These are phyloP conservation scores for Pseudomyrmex gracilis DNA, from an alignment of 1,140 invertebrate species.

Conservation along the genomic window DNA sequence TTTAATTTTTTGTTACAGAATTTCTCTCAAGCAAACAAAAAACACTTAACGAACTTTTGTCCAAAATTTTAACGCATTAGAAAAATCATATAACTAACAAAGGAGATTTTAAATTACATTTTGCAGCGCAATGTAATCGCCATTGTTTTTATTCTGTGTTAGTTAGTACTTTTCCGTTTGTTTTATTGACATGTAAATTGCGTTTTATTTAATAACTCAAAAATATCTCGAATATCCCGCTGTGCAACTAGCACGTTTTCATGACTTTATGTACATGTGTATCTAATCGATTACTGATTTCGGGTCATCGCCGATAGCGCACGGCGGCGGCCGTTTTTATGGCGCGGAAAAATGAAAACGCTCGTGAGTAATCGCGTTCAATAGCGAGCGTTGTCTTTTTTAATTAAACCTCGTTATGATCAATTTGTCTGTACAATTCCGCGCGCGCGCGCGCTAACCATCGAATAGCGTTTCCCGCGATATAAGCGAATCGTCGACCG, in stretches of 20 bases:
- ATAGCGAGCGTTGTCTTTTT: slow-evolving; percentile 71
- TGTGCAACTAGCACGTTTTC: slow-evolving; percentile 1
- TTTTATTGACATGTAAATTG: slow-evolving; percentile 26
- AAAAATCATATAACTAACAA: neutral
- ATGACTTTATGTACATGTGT: neutral
- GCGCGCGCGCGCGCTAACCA: slow-evolving; percentile 25
- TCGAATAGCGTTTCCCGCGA: slow-evolving; percentile 41
- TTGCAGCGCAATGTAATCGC: neutral
- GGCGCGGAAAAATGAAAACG: slow-evolving; percentile 46
- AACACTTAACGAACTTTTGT: no score
- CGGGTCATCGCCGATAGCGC: slow-evolving; percentile 37
- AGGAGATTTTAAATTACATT: neutral
- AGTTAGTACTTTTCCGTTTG: neutral
- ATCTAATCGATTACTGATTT: slow-evolving; percentile 53
- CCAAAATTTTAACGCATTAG: no score
- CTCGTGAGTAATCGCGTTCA: slow-evolving; percentile 53
- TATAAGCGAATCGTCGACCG: slow-evolving; percentile 34
- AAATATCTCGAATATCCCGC: slow-evolving; percentile 42
- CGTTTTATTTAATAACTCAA: slow-evolving; percentile 36
- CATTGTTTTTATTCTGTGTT: neutral
- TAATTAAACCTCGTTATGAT: slow-evolving; percentile 75
- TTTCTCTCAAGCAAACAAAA: no score
- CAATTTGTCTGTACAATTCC: slow-evolving; percentile 68
- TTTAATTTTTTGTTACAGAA: no score
- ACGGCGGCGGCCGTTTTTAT: slow-evolving; percentile 33